phyloP scores from a whole-genome alignment of 2,113 vertebrate species.

The Atherinomorus stipes region DNA sequence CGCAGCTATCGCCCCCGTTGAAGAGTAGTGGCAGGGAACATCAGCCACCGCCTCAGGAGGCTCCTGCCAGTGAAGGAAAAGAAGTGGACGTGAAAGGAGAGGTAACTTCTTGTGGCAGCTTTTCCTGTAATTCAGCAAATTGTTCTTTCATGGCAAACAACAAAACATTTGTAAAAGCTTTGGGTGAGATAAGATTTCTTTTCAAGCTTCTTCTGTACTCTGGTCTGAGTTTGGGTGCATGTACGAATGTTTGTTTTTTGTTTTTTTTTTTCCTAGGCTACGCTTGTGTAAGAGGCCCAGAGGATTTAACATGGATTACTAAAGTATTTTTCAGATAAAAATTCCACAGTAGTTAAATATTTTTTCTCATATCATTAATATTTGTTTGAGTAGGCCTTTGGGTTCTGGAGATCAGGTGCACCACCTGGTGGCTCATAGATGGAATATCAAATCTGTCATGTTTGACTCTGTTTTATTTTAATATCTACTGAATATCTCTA shows the following conservation, averaged over 20 bases:
- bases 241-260: not conserved
- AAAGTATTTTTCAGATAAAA: not conserved
- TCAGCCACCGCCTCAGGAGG: slow-evolving; percentile 54
- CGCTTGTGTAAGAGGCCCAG: not conserved
- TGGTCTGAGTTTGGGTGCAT: not conserved
- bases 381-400: not conserved
- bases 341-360: not conserved
- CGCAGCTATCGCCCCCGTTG: slow-evolving; percentile 43
- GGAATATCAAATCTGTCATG: not conserved
- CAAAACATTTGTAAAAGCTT: not conserved
- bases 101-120: slow-evolving; percentile 54
- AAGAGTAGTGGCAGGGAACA: slow-evolving; percentile 70
- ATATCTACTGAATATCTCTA: not conserved
- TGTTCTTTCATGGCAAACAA: not conserved
- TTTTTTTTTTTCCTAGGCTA: not conserved
- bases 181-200: not conserved
- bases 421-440: slow-evolving; percentile 46
- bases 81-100: slow-evolving; percentile 66
- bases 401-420: not conserved
- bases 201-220: not conserved
- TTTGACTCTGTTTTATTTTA: not conserved
- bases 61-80: slow-evolving; percentile 34
- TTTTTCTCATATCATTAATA: not conserved
- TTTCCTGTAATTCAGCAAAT: not conserved
- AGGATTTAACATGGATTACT: not conserved